Percentiles rank a stretch among this genome's conserved stretches.
Conservation (phyloP, 1,140 invertebrate genomes). For the Nilaparvata lugens region DNA sequence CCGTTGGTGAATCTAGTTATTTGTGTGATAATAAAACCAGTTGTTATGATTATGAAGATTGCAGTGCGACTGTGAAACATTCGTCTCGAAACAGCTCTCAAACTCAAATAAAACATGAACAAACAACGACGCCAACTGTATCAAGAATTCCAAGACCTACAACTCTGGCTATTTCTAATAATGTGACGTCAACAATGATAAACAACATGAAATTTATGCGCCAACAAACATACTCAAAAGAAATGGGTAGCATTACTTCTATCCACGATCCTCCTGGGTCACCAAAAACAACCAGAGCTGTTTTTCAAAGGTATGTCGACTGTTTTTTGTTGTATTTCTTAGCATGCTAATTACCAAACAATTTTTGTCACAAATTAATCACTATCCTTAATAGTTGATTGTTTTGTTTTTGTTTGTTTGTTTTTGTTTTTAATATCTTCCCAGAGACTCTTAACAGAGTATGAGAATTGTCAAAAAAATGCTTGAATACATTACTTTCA, state of each 20-base stretch:
- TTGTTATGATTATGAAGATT: slow-evolving; percentile 57
- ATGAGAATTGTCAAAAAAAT: no score
- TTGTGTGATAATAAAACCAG: slow-evolving; percentile 37
- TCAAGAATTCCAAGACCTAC: slow-evolving; percentile 22
- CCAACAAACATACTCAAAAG: slow-evolving; percentile 28
- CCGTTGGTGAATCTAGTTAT: slow-evolving; percentile 39
- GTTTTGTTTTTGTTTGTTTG: no score
- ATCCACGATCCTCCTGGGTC: no score
- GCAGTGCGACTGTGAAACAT: slow-evolving; percentile 47
- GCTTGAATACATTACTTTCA: no score
- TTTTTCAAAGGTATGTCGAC: no score
- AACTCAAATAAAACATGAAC: slow-evolving; percentile 21
- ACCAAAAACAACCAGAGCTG: no score
- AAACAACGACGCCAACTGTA: slow-evolving; percentile 12
- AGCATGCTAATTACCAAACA: no score
- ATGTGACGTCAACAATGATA: background rate
- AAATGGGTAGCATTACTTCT: background rate
- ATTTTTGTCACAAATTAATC: no score
- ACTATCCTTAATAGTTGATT: no score
- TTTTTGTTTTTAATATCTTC: no score
- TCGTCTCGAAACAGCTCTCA: slow-evolving; percentile 43
- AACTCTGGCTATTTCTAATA: background rate
- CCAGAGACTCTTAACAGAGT: no score
- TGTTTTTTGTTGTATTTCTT: no score
- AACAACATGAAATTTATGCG: slow-evolving; percentile 17